Evolutionary conservation across 2,888 invertebrate genomes (phyloP), one percentile per base, ranked within the genome.

Genomic region (Tetheella fluctuosa): DNA sequence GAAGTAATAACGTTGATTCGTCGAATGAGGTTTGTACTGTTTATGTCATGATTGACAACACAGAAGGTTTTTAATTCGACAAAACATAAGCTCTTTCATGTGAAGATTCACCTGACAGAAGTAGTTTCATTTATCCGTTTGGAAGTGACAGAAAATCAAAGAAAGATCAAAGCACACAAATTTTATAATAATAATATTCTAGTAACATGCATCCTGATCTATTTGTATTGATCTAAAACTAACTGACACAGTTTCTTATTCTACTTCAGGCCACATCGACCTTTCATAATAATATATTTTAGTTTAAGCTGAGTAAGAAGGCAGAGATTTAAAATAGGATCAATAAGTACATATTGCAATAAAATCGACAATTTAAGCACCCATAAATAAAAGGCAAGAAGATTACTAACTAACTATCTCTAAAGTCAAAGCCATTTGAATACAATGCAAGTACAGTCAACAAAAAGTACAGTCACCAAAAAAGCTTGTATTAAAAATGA

Each of bases 1-100:
- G 20, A 20, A 1, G 17, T n/a, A n/a, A 17, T 0, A 48, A 20
- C 42, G 15, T 62, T 61, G 54, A 60, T 60, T 60, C 61, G 30
- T 5, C 30, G 30, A 30, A 30, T 8, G 8, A 8, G 1, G 30
- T 30, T 30, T 25, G 25, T 25, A 4, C 6, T 25, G 6, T 25
- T 25, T 6, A 25, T 25, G n/a, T 25, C 34, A 5, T 34, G 12
- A 34, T 34, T 34, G 4, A 4, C 25, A 39, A 48, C 20, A 1
- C 48, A 42, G 17, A 42, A 42, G 42, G 20, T 48, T 48, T 48
- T 48, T 48, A 34, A 34, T 13, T 3, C 12, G 0, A 34, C 34
- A 34, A 2, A 34, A 34, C 34, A 34, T 13, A 34, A 1, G 8
- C 6, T 13, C 12, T 34, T 34, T 34, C 13, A 34, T 4, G 13